These are phyloP conservation scores for Manis pentadactyla DNA, from an alignment of 2,797 vertebrate species.

Conservation along the genomic window DNA sequence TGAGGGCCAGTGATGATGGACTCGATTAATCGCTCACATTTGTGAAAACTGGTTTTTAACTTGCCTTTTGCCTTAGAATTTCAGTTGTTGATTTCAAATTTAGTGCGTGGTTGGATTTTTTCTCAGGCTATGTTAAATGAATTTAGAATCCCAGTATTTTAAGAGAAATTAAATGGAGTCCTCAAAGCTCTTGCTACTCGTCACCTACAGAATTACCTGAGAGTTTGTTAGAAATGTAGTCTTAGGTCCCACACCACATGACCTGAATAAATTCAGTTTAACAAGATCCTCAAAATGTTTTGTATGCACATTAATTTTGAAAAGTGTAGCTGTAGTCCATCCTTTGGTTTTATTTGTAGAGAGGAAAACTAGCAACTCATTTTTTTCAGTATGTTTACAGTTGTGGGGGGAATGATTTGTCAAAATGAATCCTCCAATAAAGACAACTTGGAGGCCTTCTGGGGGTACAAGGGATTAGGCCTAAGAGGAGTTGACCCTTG, in stretches of 20 bases:
- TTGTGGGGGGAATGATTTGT: neutral
- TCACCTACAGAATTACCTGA: neutral
- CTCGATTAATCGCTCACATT: constrained; percentile 46
- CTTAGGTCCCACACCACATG: neutral
- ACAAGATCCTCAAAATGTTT: neutral
- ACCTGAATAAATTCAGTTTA: neutral
- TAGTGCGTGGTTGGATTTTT: neutral
- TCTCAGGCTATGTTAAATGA: neutral
- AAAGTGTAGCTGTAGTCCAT: neutral
- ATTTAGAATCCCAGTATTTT: constrained; percentile 39
- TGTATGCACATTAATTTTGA: neutral
- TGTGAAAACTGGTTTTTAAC: constrained; percentile 27
- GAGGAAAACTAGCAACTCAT: neutral
- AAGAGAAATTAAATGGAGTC: neutral
- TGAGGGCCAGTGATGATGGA: constrained; percentile 21
- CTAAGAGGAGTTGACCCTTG: neutral
- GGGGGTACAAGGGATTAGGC: neutral
- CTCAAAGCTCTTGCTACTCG: neutral
- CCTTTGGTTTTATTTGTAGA: neutral
- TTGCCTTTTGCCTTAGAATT: constrained; percentile 1
- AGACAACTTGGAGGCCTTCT: neutral
- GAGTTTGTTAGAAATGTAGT: neutral
- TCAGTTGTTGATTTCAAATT: constrained; percentile 49
- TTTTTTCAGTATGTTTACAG: constrained; percentile 13
- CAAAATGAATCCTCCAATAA: neutral